Evolutionary conservation across 92 coral and sea anemone genomes (phyloP).

Genomic region (Montipora capitata): DNA sequence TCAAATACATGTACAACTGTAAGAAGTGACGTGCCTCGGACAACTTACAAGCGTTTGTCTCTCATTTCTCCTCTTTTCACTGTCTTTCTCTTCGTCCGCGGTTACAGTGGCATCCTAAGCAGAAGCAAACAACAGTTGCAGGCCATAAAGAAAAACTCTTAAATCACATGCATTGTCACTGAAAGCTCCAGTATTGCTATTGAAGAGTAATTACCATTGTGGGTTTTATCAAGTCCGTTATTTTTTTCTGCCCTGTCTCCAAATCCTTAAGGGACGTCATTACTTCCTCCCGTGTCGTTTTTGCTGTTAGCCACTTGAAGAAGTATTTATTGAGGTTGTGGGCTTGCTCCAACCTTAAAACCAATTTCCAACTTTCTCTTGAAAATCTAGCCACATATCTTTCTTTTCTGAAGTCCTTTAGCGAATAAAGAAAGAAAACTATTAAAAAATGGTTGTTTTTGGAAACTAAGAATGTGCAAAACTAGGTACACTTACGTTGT

Average conservation of each 20-base stretch:
- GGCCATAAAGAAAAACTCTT: background rate
- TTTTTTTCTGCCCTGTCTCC: background rate
- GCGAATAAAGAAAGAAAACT: background rate
- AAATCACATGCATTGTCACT: too few species aligned
- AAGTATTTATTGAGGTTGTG: background rate
- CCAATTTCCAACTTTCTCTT: background rate
- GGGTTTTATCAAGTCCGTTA: background rate
- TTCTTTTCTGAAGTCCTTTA: background rate
- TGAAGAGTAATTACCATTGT: background rate
- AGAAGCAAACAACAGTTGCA: background rate
- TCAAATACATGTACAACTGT: background rate
- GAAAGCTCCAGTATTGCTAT: background rate
- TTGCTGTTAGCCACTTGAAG: slow-evolving; percentile 3
- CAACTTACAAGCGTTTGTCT: background rate
- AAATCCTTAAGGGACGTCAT: background rate
- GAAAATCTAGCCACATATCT: background rate
- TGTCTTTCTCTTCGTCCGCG: background rate
- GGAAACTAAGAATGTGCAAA: background rate
- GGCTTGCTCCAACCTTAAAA: background rate
- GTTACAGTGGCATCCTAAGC: background rate
- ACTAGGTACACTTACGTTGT: slow-evolving; percentile 9
- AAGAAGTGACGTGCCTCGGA: background rate
- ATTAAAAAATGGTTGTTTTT: background rate
- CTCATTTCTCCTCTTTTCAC: background rate
- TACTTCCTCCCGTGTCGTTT: background rate